phyloP scores from a whole-genome alignment of 2,797 vertebrate species.

The Danio aesculapii region DNA sequence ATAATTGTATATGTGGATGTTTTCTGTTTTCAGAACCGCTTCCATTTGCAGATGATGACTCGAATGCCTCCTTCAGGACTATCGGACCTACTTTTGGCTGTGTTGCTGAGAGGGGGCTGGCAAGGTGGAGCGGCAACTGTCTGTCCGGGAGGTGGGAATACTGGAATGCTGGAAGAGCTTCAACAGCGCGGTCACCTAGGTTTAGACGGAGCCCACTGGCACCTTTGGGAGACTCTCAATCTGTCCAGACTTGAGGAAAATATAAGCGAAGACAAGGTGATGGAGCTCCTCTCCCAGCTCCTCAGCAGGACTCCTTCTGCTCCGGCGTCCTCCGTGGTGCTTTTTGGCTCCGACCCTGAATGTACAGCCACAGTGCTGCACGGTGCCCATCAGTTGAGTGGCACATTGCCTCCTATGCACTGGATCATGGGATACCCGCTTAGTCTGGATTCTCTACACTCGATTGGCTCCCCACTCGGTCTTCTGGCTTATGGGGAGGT shows the following conservation, averaged over 20 bases:
- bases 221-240: constrained; percentile 84
- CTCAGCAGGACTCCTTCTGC: constrained; percentile 78
- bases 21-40: constrained; percentile 81
- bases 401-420: constrained; percentile 78
- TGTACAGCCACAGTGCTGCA: constrained; percentile 79
- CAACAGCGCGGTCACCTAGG: constrained; percentile 69
- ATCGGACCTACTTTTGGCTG: constrained; percentile 82
- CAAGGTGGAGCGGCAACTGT: constrained; percentile 84
- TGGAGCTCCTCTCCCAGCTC: constrained; percentile 77
- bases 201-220: constrained; percentile 70
- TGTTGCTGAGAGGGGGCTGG: constrained; percentile 82
- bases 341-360: constrained; percentile 85
- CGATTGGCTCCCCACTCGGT: constrained; percentile 84
- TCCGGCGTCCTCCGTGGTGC: constrained; percentile 75
- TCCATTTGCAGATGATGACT: constrained; percentile 91
- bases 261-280: constrained; percentile 66
- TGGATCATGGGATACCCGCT: constrained; percentile 92
- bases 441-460: constrained; percentile 83
- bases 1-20: constrained; percentile 13
- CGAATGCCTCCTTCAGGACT: constrained; percentile 84
- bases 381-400: constrained; percentile 73
- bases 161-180: constrained; percentile 82
- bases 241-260: constrained; percentile 75
- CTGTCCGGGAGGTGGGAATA: constrained; percentile 84
- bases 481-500: constrained; percentile 91